Evolutionary conservation across 2,113 vertebrate species (phyloP).

Genomic region (Lathamus discolor): DNA sequence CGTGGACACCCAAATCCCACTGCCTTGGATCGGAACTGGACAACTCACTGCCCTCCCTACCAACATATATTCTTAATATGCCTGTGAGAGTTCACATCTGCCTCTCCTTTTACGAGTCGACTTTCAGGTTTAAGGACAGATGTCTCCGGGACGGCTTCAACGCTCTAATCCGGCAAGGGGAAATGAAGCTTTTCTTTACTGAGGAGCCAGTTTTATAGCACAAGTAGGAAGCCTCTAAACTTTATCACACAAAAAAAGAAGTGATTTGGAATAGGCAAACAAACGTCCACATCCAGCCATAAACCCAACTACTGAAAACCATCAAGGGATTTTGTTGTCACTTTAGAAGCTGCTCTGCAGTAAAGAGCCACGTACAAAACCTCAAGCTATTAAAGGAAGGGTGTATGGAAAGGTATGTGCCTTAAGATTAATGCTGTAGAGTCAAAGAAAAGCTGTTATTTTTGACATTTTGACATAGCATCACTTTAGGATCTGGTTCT

Average conservation of each 20-base stretch:
- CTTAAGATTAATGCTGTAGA: slow-evolving; percentile 57
- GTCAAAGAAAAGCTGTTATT: slow-evolving; percentile 69
- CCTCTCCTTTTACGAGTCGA: not conserved
- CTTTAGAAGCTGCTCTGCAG: slow-evolving; percentile 24
- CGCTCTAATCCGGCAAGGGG: not conserved
- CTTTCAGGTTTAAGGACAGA: slow-evolving; percentile 9
- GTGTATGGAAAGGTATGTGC: slow-evolving; percentile 13
- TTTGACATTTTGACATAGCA: slow-evolving; percentile 75
- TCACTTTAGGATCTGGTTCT: slow-evolving; percentile 73
- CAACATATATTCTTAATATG: not conserved
- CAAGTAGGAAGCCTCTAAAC: slow-evolving; percentile 23
- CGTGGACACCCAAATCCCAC: not conserved
- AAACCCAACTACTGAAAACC: slow-evolving; percentile 43
- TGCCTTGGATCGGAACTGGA: not conserved
- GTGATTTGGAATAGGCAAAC: slow-evolving; percentile 34
- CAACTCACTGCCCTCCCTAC: not conserved
- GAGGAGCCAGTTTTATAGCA: slow-evolving; percentile 30
- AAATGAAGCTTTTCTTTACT: slow-evolving; percentile 44
- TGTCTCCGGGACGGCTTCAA: not conserved
- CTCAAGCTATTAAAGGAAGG: slow-evolving; percentile 5
- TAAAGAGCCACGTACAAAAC: not conserved
- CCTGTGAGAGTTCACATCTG: not conserved
- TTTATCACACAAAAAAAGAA: slow-evolving; percentile 19
- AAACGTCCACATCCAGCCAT: slow-evolving; percentile 13
- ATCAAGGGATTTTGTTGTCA: slow-evolving; percentile 35